phyloP scores from a whole-genome alignment of 2,797 vertebrate species.

The Manis javanica region DNA sequence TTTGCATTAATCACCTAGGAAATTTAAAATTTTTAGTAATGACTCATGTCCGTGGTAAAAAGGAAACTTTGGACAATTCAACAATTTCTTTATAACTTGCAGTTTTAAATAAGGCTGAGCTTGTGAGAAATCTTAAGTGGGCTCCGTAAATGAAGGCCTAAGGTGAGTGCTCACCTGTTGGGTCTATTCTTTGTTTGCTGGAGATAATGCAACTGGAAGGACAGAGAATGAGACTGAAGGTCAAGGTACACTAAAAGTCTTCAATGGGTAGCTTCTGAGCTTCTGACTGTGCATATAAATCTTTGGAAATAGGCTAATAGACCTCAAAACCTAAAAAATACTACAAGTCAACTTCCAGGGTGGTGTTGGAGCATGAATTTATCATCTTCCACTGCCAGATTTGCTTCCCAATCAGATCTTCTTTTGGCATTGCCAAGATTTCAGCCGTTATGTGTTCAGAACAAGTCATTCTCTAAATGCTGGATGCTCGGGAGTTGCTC shows the following conservation, averaged over 20 bases:
- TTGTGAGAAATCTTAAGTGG: background rate
- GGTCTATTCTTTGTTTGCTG: background rate
- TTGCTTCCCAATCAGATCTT: background rate
- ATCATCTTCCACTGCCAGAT: background rate
- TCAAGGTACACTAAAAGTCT: background rate
- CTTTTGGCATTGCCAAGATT: background rate
- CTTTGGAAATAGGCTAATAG: background rate
- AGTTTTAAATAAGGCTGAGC: background rate
- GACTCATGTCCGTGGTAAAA: background rate
- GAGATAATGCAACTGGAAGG: background rate
- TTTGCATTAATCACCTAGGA: background rate
- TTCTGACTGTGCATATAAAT: background rate
- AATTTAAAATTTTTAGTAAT: constrained; percentile 8
- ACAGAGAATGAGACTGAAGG: background rate
- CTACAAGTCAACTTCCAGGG: background rate
- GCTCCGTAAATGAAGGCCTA: background rate
- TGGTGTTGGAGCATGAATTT: background rate
- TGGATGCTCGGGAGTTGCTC: background rate
- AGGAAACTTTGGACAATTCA: background rate
- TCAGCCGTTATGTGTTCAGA: background rate
- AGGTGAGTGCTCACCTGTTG: background rate
- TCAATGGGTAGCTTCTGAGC: background rate
- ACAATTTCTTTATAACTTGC: background rate
- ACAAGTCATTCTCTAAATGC: background rate
- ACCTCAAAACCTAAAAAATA: background rate